Evolutionary conservation across 2,797 vertebrate species (phyloP).

Genomic region (Falco peregrinus): DNA sequence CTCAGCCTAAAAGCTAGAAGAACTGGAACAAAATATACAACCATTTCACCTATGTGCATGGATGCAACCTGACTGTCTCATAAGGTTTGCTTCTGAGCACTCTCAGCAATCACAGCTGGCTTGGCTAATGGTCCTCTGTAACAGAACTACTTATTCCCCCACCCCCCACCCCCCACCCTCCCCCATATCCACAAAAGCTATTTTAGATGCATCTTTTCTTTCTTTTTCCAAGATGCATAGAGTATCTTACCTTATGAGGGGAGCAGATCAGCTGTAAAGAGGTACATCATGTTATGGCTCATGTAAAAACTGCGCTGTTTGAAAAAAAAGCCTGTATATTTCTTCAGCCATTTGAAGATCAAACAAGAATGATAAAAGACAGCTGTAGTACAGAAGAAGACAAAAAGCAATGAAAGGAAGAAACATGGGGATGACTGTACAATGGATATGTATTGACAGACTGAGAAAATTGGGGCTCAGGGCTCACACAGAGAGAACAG

Average conservation of each 20-base stretch:
- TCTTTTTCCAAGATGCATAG: neutral
- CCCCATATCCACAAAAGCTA: neutral
- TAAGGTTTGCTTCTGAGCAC: neutral
- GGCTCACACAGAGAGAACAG: neutral
- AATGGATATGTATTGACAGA: neutral
- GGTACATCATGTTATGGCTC: neutral
- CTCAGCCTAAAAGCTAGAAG: neutral
- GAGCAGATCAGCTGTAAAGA: neutral
- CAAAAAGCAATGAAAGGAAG: neutral
- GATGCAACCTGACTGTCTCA: neutral
- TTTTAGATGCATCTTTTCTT: neutral
- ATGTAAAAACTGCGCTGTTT: neutral
- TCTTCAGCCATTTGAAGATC: neutral
- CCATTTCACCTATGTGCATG: fast-evolving
- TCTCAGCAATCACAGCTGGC: neutral
- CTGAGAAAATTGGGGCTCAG: neutral
- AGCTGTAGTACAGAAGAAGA: neutral
- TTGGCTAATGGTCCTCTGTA: neutral
- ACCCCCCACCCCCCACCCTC: too few relatives aligned
- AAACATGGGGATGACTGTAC: neutral
- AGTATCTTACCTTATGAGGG: neutral
- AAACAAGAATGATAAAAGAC: neutral
- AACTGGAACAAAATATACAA: neutral
- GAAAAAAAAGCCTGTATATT: neutral
- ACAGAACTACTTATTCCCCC: neutral